A percentile compares a stretch with the other conserved stretches of the same genome.
These are phyloP conservation scores for Ellobius talpinus DNA, from an alignment of 2,113 vertebrate genomes.

Conservation along the genomic window DNA sequence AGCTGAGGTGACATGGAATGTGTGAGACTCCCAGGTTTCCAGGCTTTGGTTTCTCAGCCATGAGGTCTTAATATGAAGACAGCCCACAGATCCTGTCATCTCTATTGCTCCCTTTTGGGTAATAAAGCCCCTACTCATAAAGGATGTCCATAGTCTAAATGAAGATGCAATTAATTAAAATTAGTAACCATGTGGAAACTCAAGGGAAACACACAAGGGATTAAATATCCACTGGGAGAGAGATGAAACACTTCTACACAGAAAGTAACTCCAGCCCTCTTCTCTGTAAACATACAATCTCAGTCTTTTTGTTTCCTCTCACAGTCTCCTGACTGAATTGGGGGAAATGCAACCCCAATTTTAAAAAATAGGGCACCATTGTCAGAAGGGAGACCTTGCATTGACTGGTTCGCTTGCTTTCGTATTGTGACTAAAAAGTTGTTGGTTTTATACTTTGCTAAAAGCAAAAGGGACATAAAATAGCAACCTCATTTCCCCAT, in stretches of 20 bases:
- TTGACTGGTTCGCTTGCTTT: constrained; percentile 30
- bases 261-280: not conserved
- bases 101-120: not conserved
- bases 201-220: not conserved
- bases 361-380: constrained; percentile 51
- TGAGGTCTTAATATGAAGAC: not conserved
- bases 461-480: constrained; percentile 55
- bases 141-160: not conserved
- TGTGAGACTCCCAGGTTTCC: not conserved
- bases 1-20: not conserved
- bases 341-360: constrained; percentile 40
- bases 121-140: not conserved
- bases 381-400: not conserved
- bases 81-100: not conserved
- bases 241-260: not conserved
- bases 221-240: not conserved
- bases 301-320: not conserved
- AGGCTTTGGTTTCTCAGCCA: not conserved
- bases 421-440: constrained; percentile 41
- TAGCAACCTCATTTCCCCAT: constrained; percentile 31
- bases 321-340: constrained; percentile 1
- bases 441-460: constrained; percentile 60
- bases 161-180: constrained; percentile 24
- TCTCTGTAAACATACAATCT: not conserved
- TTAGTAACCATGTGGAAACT: not conserved